Conservation (phyloP, 2,888 invertebrate genomes). For the Epistrophe eligans region DNA sequence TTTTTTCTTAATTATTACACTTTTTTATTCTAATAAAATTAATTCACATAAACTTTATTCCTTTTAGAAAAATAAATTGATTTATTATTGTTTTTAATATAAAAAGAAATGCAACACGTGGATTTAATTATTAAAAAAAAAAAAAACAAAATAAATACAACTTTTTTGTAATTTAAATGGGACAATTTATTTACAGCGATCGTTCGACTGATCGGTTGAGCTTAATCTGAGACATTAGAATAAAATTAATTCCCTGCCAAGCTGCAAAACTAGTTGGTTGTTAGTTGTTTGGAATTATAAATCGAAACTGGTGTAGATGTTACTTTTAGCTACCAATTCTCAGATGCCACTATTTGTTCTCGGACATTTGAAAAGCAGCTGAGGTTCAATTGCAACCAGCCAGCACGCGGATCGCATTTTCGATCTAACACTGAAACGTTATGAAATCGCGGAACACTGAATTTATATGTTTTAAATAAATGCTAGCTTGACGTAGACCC, state of each 20-base stretch:
- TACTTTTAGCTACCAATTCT: slow-evolving; percentile 45
- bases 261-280: slow-evolving; percentile 51
- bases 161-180: not conserved
- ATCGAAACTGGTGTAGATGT: slow-evolving; percentile 30
- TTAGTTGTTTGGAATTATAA: not conserved
- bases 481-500: too few species aligned
- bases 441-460: slow-evolving; percentile 53
- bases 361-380: slow-evolving; percentile 47
- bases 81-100: not conserved
- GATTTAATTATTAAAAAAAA: slow-evolving; percentile 14
- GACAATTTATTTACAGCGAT: slow-evolving; percentile 22
- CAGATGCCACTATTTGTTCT: slow-evolving; percentile 51
- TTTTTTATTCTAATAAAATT: not conserved
- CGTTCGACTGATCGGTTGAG: slow-evolving; percentile 58
- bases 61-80: not conserved
- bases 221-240: slow-evolving; percentile 56
- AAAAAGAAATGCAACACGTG: not conserved
- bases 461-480: not conserved
- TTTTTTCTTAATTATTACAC: not conserved
- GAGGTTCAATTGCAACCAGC: slow-evolving; percentile 59
- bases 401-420: slow-evolving; percentile 29
- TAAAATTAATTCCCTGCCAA: slow-evolving; percentile 34
- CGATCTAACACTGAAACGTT: slow-evolving; percentile 45
- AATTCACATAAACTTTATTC: not conserved
- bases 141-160: slow-evolving; percentile 10